A percentile compares a stretch with the other conserved stretches of the same genome.
Evolutionary conservation across 2,888 invertebrate genomes (phyloP).

Genomic region (Catocala nupta): DNA sequence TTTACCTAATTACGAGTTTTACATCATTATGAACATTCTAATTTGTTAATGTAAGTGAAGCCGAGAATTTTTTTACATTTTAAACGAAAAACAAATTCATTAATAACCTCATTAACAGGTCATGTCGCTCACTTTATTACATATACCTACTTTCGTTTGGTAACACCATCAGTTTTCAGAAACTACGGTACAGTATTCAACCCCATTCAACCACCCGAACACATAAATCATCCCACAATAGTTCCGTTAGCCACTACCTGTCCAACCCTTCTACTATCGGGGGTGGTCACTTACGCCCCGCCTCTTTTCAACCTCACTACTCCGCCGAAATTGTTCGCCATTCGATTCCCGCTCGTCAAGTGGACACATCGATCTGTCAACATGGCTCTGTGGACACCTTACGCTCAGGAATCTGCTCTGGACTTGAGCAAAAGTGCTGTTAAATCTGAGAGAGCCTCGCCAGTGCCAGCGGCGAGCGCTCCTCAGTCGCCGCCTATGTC

Average conservation of each 20-base stretch:
- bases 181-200: not conserved
- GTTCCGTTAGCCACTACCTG: constrained; percentile 32
- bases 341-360: constrained; percentile 48
- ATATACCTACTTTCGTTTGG: constrained; percentile 1
- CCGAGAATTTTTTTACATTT: not conserved
- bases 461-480: constrained; percentile 43
- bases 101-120: not conserved
- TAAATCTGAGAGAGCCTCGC: constrained; percentile 57
- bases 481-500: constrained; percentile 34
- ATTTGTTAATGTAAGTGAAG: no score
- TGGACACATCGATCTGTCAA: constrained; percentile 25
- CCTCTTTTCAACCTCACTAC: constrained; percentile 44
- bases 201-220: constrained; percentile 17
- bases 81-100: not conserved
- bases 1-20: no score
- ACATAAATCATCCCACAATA: constrained; percentile 24
- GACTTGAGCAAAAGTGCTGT: constrained; percentile 66
- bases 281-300: constrained; percentile 56
- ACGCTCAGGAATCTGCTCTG: constrained; percentile 71
- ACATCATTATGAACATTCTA: no score
- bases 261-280: constrained; percentile 30
- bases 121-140: not conserved
- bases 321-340: constrained; percentile 41
- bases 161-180: not conserved
- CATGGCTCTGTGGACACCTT: constrained; percentile 79